These are phyloP conservation scores for Isaurus tuberculatus DNA, from an alignment of 92 coral and sea anemone species.

Conservation along the genomic window DNA sequence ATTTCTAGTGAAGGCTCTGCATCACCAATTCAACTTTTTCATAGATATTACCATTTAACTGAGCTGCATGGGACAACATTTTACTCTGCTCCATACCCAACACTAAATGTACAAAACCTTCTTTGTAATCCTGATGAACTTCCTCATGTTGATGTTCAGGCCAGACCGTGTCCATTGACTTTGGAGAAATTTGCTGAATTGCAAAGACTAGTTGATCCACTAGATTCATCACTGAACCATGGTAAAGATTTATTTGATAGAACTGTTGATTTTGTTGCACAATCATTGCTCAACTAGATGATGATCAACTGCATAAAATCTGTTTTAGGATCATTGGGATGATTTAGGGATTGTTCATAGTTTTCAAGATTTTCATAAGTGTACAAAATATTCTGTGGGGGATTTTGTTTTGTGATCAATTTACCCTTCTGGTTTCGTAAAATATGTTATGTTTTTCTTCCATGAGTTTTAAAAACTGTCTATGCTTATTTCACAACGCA, in stretches of 20 bases:
- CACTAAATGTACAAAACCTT: slow-evolving; percentile 44
- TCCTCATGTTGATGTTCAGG: slow-evolving; percentile 50
- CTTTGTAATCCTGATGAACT: slow-evolving; percentile 33
- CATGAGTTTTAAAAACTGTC: too few relatives aligned
- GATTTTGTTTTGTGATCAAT: too few relatives aligned
- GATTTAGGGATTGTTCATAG: background rate
- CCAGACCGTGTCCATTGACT: slow-evolving; percentile 48
- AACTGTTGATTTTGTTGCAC: slow-evolving; percentile 4
- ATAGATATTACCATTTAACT: slow-evolving; percentile 49
- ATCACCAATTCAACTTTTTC: slow-evolving; percentile 56
- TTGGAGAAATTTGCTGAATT: slow-evolving; percentile 44
- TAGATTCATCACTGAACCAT: slow-evolving; percentile 32
- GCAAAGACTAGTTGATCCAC: slow-evolving; percentile 45
- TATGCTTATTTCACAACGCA: background rate
- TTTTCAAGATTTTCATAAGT: background rate
- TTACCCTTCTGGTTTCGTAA: too few relatives aligned
- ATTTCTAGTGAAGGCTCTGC: slow-evolving; percentile 55
- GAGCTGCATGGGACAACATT: slow-evolving; percentile 47
- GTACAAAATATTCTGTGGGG: too few relatives aligned
- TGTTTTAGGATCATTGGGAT: background rate
- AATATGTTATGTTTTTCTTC: too few relatives aligned
- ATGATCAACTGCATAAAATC: background rate
- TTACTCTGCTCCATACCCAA: slow-evolving; percentile 49
- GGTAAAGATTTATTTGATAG: slow-evolving; percentile 38
- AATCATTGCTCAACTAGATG: background rate